phyloP scores from a whole-genome alignment of 2,113 vertebrate genomes.

The Brachyistius frenatus region DNA sequence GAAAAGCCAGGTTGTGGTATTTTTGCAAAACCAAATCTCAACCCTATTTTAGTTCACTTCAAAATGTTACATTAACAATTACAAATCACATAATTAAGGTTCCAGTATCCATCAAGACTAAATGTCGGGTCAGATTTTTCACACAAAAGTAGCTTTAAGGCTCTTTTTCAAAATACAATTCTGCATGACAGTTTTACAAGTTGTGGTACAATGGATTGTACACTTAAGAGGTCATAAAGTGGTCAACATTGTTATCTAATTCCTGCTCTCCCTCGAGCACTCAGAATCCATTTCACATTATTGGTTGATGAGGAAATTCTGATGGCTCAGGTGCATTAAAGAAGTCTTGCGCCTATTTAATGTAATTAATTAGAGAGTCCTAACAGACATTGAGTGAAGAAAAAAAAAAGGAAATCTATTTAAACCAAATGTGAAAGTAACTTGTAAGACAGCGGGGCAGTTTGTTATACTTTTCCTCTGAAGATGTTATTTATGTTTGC shows the following conservation, averaged over 20 bases:
- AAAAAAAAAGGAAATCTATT: not conserved
- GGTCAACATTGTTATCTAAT: conserved; percentile 27
- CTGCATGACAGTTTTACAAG: conserved; percentile 27
- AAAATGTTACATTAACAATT: conserved; percentile 17
- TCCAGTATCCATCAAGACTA: conserved; percentile 23
- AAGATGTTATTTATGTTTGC: conserved; percentile 8
- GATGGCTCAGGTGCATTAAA: conserved; percentile 35
- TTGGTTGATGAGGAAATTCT: conserved; percentile 30
- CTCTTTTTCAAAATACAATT: conserved; percentile 9
- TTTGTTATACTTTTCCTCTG: not conserved
- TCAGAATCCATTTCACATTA: conserved; percentile 17
- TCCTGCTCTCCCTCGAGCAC: conserved; percentile 17
- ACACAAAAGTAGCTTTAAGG: not conserved
- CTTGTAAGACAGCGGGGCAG: not conserved
- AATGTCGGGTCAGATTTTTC: conserved; percentile 31
- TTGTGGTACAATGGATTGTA: conserved; percentile 2
- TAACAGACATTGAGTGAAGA: not conserved
- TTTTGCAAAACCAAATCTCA: conserved; percentile 22
- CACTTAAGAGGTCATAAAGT: conserved; percentile 29
- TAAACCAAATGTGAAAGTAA: conserved; percentile 1
- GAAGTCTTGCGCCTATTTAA: conserved; percentile 10
- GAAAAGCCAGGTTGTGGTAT: conserved; percentile 25
- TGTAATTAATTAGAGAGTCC: conserved; percentile 12
- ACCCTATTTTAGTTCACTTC: not conserved
- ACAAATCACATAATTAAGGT: conserved; percentile 21